A percentile compares a stretch with the other conserved stretches of the same genome.
These are phyloP conservation scores for Fissipunctia ypsillon DNA, from an alignment of 2,888 invertebrate species.

Conservation along the genomic window DNA sequence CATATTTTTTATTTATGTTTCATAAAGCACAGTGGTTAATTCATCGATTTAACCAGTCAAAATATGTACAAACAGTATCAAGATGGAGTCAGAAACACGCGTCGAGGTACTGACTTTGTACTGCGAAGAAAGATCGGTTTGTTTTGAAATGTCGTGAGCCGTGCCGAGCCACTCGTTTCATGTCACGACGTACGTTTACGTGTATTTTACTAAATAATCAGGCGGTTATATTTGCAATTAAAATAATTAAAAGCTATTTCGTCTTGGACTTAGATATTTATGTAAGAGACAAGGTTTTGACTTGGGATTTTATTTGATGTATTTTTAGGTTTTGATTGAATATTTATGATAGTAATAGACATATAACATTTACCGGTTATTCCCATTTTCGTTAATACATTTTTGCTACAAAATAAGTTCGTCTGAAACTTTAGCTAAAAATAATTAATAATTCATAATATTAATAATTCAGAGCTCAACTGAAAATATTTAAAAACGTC, in stretches of 20 bases:
- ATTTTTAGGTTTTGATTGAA: constrained; percentile 18
- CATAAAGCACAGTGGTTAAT: constrained; percentile 75
- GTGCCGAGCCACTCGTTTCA: constrained; percentile 81
- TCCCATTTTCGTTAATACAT: not conserved
- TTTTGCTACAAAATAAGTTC: not conserved
- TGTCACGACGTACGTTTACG: constrained; percentile 74
- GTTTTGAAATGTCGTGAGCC: constrained; percentile 87
- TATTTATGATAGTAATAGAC: not conserved
- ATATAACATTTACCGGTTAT: not conserved
- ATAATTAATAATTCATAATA: no score
- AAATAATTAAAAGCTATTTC: constrained; percentile 53
- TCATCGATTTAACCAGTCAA: constrained; percentile 84
- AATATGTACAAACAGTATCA: constrained; percentile 84
- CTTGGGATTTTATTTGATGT: constrained; percentile 6
- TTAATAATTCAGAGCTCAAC: constrained; percentile 10
- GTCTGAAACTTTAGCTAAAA: not conserved
- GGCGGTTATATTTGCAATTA: constrained; percentile 55
- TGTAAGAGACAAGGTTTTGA: constrained; percentile 2
- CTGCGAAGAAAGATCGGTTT: constrained; percentile 80
- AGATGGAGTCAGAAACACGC: constrained; percentile 78
- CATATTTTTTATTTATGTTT: constrained; percentile 64
- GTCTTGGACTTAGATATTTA: constrained; percentile 15
- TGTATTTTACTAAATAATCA: constrained; percentile 64
- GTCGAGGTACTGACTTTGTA: constrained; percentile 79
- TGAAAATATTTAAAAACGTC: constrained; percentile 50